A percentile compares a stretch with the other conserved stretches of the same genome.
These are phyloP conservation scores for Microplitis manilae DNA, from an alignment of 2,888 invertebrate genomes.

Conservation along the genomic window DNA sequence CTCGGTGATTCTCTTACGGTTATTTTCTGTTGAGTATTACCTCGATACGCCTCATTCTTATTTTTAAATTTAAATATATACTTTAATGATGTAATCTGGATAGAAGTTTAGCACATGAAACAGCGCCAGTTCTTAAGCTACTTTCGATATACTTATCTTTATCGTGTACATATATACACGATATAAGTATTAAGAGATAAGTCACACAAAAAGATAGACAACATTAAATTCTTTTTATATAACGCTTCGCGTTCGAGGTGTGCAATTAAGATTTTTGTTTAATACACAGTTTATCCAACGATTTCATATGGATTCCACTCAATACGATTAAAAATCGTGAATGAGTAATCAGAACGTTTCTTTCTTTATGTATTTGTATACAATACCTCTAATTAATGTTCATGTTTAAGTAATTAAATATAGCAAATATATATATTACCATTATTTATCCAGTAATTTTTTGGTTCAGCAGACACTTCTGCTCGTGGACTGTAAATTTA, in stretches of 20 bases:
- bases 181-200: slow-evolving; percentile 8
- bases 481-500: slow-evolving; percentile 31
- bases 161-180: not conserved
- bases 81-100: slow-evolving; percentile 8
- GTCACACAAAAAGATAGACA: slow-evolving; percentile 9
- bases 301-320: too few species aligned
- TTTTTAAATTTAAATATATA: slow-evolving; percentile 57
- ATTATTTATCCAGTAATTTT: too few species aligned
- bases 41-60: slow-evolving; percentile 63
- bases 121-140: not conserved
- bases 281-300: too few species aligned
- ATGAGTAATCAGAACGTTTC: too few species aligned
- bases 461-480: not conserved
- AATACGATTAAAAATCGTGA: too few species aligned
- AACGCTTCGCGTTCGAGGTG: too few species aligned
- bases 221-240: not conserved
- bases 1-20: slow-evolving; percentile 67
- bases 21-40: slow-evolving; percentile 69
- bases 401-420: too few species aligned
- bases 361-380: too few species aligned
- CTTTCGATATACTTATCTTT: not conserved
- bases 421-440: too few species aligned
- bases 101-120: not conserved
- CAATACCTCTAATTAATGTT: too few species aligned
- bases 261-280: too few species aligned